phyloP scores from a whole-genome alignment of 2,113 vertebrate genomes.

The Manacus vitellinus region DNA sequence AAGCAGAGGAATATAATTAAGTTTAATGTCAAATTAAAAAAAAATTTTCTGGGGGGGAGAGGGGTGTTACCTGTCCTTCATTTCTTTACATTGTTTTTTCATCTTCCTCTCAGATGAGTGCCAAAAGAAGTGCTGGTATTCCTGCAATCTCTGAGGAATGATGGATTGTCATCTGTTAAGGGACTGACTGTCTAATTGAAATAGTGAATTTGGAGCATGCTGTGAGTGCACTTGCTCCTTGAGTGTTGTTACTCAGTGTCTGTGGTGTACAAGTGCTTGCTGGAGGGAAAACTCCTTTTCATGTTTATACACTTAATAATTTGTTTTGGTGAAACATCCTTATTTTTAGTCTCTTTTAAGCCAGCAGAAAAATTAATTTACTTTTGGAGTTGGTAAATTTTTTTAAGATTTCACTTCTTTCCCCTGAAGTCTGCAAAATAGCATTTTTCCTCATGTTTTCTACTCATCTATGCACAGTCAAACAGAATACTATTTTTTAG shows the following conservation, averaged over 20 bases:
- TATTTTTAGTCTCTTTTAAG: neutral
- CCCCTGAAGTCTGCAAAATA: neutral
- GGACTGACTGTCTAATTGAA: neutral
- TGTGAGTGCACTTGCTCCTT: neutral
- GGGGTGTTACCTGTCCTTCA: neutral
- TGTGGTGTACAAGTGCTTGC: neutral
- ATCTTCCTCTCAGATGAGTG: neutral
- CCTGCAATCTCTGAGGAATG: neutral
- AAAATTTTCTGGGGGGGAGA: fast-evolving
- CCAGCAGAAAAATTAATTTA: neutral
- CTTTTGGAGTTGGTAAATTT: neutral
- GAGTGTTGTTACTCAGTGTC: neutral
- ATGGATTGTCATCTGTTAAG: neutral
- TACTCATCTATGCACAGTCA: neutral
- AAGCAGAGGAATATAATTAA: neutral
- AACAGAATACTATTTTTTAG: neutral
- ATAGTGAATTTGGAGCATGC: neutral
- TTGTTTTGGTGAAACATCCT: neutral
- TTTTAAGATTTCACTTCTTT: neutral
- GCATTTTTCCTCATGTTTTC: neutral
- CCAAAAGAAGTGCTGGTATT: neutral
- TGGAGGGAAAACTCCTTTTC: neutral
- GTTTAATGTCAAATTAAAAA: neutral
- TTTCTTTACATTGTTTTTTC: neutral
- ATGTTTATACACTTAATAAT: neutral